These are phyloP conservation scores for Rhinichthys klamathensis DNA, from an alignment of 2,113 vertebrate species.

Conservation along the genomic window DNA sequence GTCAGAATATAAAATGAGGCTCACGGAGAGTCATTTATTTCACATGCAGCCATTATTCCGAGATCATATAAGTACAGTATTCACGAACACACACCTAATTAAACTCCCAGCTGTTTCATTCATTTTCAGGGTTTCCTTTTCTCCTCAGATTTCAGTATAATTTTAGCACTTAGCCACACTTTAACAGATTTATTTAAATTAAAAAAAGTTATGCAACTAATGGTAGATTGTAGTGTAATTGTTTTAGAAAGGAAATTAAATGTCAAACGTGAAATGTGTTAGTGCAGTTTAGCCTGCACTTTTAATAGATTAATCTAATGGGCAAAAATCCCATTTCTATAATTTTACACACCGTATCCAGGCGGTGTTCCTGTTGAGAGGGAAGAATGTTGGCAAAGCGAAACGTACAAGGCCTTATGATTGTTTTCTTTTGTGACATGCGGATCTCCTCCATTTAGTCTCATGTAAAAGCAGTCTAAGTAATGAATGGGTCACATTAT, in stretches of 20 bases:
- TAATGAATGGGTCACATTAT: constrained; percentile 38
- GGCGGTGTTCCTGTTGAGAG: constrained; percentile 20
- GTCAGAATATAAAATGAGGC: constrained; percentile 22
- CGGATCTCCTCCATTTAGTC: constrained; percentile 15
- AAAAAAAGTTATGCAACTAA: constrained; percentile 56
- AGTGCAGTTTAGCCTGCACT: constrained; percentile 48
- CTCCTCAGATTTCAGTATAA: constrained; percentile 47
- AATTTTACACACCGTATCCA: constrained; percentile 24
- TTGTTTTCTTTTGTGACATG: constrained; percentile 42
- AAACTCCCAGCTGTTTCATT: constrained; percentile 57
- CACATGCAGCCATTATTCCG: constrained; percentile 12
- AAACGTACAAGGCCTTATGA: neutral
- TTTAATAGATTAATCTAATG: constrained; percentile 52
- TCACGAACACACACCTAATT: constrained; percentile 55
- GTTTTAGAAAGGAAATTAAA: constrained; percentile 72
- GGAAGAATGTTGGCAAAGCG: constrained; percentile 28
- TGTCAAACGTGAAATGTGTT: constrained; percentile 65
- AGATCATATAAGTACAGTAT: neutral
- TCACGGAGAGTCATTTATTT: constrained; percentile 6
- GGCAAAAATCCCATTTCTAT: constrained; percentile 17
- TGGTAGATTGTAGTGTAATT: constrained; percentile 53
- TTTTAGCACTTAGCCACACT: constrained; percentile 67
- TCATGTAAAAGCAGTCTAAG: constrained; percentile 30
- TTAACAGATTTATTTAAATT: constrained; percentile 66
- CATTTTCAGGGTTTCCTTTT: constrained; percentile 55